Evolutionary conservation across 2,797 vertebrate species (phyloP), one percentile per base, ranked within the genome.

Genomic region (Pipistrellus pipistrellus): DNA sequence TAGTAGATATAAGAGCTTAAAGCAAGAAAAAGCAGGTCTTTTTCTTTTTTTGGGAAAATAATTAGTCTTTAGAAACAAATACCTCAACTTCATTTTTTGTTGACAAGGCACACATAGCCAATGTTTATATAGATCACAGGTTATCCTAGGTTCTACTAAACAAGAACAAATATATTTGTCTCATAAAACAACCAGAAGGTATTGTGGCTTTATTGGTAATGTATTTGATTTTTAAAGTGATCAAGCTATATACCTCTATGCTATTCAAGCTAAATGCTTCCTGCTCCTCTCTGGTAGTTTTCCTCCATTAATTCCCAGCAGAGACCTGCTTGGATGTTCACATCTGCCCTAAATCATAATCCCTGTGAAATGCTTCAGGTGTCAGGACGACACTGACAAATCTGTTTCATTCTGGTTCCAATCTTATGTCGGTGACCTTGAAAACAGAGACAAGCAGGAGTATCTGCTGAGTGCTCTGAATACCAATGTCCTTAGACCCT

Each of bases 1-100:
- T 11, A 38, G 46, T 30, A 95, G 93, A 76, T 46, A 62, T 88
- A 97, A 72, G 82, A 97, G 35, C 38, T 46, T 95, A 94, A 85
- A 88, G 88, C 80, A 91, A 64, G 88, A 83, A 72, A 76, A 92
- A 80, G 7, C 55, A 23, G 14, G 5, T 27, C 6, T 46, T 78
- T 68, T 69, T 77, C 23, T 77, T 82, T 62, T 92, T 78, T 41
- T 35, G 13, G 23, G 44, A 59, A 92, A 76, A 95, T n/a, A 83
- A 68, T 83, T 92, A 41, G 75, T 90, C 23, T 93, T 94, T 90
- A 57, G 62, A 41, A 82, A 71, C 48, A 85, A 83, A 64, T 13
- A n/a, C 10, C 13, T 48, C 66, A 93, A 86, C 1, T 85, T 6
- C 71, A 17, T 93, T 93, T 95, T 85, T 53, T n/a, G 80, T 35